Evolutionary conservation across 1,140 invertebrate genomes (phyloP), one percentile per base, ranked within the genome.

Genomic region (Ceratoteleas bidentatus): DNA sequence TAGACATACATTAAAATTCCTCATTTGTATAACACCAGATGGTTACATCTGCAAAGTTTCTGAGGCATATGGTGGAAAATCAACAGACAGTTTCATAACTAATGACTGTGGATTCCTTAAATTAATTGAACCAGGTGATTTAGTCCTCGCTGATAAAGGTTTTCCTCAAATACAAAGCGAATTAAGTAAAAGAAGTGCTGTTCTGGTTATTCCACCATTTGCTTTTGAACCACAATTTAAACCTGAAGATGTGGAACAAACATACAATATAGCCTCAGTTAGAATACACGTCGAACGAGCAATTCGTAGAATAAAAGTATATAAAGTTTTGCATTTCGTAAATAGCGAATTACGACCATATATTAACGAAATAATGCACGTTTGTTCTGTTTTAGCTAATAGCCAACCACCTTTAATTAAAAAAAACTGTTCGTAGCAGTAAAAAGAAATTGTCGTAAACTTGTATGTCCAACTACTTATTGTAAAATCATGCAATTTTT

Each of bases 141-240:
- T 54, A 0, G 53, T 54, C 6, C 7, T 54, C 3, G 53, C 53
- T 11, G 33, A 36, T 5, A 54, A 36, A 36, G 53, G 11, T 3
- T 54, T 54, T 6, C 53, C 53, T 3, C 53, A 36, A 36, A 54
- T 54, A 32, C 16, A 53, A 32, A 10, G 7, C 9, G 50, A 53
- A 32, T 53, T 53, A 11, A 11, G 6, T 3, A n/a, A 33, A 6
- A 33, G 16, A 10, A 53, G 33, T 4, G 50, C 50, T 0, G 50
- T 32, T 1, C 16, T 53, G 1, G 50, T 53, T 11, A 10, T 53
- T 0, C 50, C 50, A 32, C 16, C 50, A 32, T 53, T 53, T 32
- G 50, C 6, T 5, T 50, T 45, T 45, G n/a, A 45, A 4, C 9
- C 47, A 3, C n/a, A 13, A 50, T 3, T 50, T 9, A 14, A 14